Evolutionary conservation across 1,140 invertebrate genomes (phyloP).

Genomic region (Venturia canescens): DNA sequence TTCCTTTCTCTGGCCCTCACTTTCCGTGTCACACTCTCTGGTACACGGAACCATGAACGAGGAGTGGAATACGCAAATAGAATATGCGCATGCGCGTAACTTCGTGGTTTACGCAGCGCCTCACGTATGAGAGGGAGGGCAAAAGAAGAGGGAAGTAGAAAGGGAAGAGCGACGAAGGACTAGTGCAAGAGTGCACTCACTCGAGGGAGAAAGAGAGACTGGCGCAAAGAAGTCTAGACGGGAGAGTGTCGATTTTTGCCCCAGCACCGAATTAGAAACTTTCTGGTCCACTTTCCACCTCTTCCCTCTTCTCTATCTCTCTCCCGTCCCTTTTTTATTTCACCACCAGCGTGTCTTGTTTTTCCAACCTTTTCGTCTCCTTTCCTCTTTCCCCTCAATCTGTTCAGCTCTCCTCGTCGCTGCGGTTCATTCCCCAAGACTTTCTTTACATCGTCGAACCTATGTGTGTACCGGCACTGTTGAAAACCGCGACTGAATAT

Average conservation of each 20-base stretch:
- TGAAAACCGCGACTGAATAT: not conserved
- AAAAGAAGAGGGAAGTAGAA: slow-evolving; percentile 42
- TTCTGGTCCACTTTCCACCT: slow-evolving; percentile 28
- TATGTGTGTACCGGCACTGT: not conserved
- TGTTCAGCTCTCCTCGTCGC: too few relatives aligned
- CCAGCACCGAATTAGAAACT: slow-evolving; percentile 75
- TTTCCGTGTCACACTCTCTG: slow-evolving; percentile 38
- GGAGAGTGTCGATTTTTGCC: slow-evolving; percentile 75
- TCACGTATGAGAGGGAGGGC: not conserved
- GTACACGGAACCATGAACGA: slow-evolving; percentile 67
- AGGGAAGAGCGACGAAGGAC: slow-evolving; percentile 30
- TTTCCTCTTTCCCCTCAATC: too few relatives aligned
- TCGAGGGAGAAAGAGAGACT: slow-evolving; percentile 59
- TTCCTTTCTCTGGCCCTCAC: slow-evolving; percentile 37
- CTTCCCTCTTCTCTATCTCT: slow-evolving; percentile 22
- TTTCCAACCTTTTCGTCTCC: slow-evolving; percentile 18
- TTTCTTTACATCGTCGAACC: not conserved
- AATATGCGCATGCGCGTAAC: slow-evolving; percentile 58
- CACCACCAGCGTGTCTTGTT: not conserved
- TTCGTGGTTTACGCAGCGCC: slow-evolving; percentile 11
- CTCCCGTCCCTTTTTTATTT: slow-evolving; percentile 33
- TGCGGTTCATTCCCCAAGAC: not conserved
- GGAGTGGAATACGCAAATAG: slow-evolving; percentile 75
- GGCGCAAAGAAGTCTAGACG: slow-evolving; percentile 72
- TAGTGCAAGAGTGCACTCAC: slow-evolving; percentile 37